These are phyloP conservation scores for Eulithis testata DNA, from an alignment of 2,888 invertebrate species.

Conservation along the genomic window DNA sequence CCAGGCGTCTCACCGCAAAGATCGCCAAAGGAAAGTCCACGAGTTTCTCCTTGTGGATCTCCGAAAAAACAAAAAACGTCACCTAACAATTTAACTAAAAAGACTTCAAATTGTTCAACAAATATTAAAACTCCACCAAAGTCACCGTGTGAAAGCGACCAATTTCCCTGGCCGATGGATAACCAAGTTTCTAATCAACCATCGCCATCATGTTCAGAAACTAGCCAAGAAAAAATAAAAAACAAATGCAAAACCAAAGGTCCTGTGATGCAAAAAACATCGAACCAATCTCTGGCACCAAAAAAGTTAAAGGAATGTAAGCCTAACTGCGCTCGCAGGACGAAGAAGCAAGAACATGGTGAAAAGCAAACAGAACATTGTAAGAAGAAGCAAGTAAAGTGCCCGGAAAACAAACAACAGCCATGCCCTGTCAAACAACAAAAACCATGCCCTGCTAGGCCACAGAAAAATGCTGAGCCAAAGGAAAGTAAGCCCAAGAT, in stretches of 20 bases:
- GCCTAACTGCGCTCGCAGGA: conserved; percentile 11
- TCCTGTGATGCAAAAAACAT: conserved; percentile 10
- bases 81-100: conserved; percentile 11
- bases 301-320: conserved; percentile 11
- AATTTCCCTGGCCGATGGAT: conserved; percentile 23
- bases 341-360: neutral
- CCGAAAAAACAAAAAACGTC: neutral
- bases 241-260: conserved; percentile 16
- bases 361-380: neutral
- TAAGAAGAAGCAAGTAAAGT: neutral
- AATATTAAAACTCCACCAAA: conserved; percentile 13
- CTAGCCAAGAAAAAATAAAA: conserved; percentile 9
- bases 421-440: conserved; percentile 9
- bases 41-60: neutral
- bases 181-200: conserved; percentile 17
- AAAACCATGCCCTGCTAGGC: conserved; percentile 5
- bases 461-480: neutral
- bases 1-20: conserved; percentile 1
- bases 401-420: conserved; percentile 8
- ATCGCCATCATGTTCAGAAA: conserved; percentile 16
- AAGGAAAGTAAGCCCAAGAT: conserved; percentile 34
- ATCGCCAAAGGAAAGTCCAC: conserved; percentile 8
- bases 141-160: conserved; percentile 8
- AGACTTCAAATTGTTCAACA: neutral
- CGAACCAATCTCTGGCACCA: conserved; percentile 9